These are phyloP conservation scores for Centrocercus urophasianus DNA, from an alignment of 2,113 vertebrate genomes.

Conservation along the genomic window DNA sequence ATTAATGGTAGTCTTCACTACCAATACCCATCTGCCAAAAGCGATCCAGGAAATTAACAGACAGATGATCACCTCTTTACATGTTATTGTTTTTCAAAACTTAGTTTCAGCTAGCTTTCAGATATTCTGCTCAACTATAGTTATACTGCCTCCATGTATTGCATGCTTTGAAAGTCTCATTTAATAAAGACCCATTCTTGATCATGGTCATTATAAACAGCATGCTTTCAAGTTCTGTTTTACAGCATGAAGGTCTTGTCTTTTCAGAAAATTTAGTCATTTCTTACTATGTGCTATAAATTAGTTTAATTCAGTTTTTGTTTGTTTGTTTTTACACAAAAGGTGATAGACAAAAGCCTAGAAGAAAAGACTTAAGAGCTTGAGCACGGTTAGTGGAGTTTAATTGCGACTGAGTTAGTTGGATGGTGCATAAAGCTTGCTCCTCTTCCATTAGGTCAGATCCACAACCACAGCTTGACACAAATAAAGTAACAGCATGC, in stretches of 20 bases:
- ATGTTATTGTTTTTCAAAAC: neutral
- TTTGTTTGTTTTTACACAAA: neutral
- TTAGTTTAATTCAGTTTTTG: neutral
- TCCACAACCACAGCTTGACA: constrained; percentile 22
- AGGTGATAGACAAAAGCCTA: neutral
- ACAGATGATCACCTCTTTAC: neutral
- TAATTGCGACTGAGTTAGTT: constrained; percentile 51
- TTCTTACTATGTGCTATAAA: neutral
- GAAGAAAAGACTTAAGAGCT: constrained; percentile 20
- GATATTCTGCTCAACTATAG: neutral
- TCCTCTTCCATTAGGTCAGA: neutral
- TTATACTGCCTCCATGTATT: neutral
- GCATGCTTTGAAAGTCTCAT: neutral
- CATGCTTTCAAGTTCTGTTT: neutral
- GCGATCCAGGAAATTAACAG: neutral
- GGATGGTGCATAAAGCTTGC: neutral
- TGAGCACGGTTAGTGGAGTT: constrained; percentile 32
- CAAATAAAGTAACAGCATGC: constrained; percentile 27
- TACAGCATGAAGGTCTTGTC: neutral
- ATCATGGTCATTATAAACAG: neutral
- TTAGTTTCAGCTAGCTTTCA: neutral
- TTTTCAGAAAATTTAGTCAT: neutral
- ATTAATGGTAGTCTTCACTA: constrained; percentile 1
- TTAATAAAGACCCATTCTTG: neutral
- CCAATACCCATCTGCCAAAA: constrained; percentile 18